Evolutionary conservation across 2,113 vertebrate genomes (phyloP).

Genomic region (Gobiocypris rarus): DNA sequence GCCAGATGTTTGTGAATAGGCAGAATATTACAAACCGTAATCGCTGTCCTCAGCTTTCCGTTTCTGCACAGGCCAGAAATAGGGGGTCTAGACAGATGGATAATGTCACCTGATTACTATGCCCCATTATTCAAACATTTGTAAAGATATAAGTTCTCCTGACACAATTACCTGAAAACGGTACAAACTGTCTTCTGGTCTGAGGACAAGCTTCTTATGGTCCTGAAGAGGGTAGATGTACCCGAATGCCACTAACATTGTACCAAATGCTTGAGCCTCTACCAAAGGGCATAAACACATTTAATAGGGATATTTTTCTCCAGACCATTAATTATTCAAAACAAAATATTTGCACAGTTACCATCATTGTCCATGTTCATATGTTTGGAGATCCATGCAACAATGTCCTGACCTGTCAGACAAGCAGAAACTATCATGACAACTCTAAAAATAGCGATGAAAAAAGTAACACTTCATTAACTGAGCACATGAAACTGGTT

Average conservation of each 20-base stretch:
- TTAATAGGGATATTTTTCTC: neutral
- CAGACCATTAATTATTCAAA: neutral
- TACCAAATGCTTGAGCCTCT: conserved; percentile 88
- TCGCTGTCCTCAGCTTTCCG: conserved; percentile 90
- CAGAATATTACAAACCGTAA: conserved; percentile 80
- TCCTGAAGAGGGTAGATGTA: conserved; percentile 95
- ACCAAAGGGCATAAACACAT: conserved; percentile 33
- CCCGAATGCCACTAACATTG: conserved; percentile 88
- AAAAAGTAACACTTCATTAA: too few species aligned
- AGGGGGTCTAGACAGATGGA: conserved; percentile 81
- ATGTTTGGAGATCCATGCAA: conserved; percentile 73
- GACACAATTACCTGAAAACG: conserved; percentile 88
- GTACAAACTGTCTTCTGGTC: conserved; percentile 82
- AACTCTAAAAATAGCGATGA: neutral
- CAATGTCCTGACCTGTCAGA: conserved; percentile 70
- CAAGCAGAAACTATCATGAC: neutral
- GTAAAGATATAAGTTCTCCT: neutral
- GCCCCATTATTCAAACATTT: neutral
- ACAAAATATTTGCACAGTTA: conserved; percentile 40
- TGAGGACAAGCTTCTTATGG: conserved; percentile 88
- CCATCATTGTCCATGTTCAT: conserved; percentile 70
- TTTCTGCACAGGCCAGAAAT: conserved; percentile 93
- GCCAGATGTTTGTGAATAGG: neutral
- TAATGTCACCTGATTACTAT: neutral
- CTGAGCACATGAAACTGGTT: too few species aligned